phyloP scores from a whole-genome alignment of 2,113 vertebrate species.

The Calyptommatus sinebrachiatus region DNA sequence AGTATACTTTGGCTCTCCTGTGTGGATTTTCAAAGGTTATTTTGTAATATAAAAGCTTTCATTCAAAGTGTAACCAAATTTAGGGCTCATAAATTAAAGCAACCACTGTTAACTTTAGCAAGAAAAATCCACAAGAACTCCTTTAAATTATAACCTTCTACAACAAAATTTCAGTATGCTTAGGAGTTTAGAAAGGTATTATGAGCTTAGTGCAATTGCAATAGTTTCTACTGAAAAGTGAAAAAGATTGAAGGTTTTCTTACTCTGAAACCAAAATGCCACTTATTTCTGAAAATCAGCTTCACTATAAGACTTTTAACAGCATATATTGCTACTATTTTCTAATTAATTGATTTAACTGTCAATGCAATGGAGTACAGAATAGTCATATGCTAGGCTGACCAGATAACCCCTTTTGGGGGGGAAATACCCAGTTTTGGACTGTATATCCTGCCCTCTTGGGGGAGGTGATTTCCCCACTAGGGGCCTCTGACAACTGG shows the following conservation, averaged over 20 bases:
- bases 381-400: no score
- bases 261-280: background rate
- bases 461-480: no score
- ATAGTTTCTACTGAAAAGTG: background rate
- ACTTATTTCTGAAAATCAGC: no score
- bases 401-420: no score
- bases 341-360: no score
- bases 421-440: no score
- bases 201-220: background rate
- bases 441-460: no score
- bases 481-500: no score
- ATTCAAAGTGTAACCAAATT: conserved; percentile 40
- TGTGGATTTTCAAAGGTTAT: conserved; percentile 40
- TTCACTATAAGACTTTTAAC: no score
- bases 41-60: conserved; percentile 28
- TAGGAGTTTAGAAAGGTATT: background rate
- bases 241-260: background rate
- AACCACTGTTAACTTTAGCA: background rate
- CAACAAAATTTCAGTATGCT: rapidly evolving
- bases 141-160: conserved; percentile 20
- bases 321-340: no score
- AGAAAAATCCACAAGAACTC: background rate
- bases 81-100: conserved; percentile 25
- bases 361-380: no score
- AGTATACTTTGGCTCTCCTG: background rate